Base-by-base conservation (phyloP, 2,797 vertebrate genomes). In the Mionectes olivaceus region DNA sequence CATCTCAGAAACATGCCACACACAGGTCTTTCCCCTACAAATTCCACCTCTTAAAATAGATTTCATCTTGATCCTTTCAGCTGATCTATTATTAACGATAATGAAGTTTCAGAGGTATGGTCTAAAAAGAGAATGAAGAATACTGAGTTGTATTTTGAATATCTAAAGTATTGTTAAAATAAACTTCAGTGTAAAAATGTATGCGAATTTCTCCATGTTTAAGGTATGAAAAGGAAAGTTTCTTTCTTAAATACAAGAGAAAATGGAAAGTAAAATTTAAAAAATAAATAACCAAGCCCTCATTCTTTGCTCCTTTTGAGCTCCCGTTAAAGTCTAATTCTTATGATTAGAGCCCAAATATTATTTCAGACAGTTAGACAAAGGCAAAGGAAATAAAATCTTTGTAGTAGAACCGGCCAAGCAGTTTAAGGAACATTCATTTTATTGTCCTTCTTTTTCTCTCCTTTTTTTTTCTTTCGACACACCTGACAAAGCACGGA, bases 71-170 rank as follows among this genome's bases (percentile, higher is more conserved):
- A 69, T 92, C 74, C 53, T 60, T 90, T 94, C 94, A 96, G 96
- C 96, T 46, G 89, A 95, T 79, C 91, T 96, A 65, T 97, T 95
- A 96, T 97, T 93, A 89, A 65, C 13, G 30, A 6, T 47, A 65
- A 84, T 59, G 57, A 74, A 43, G 49, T 50, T 87, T 57, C 61
- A 64, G 64, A 52, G 30, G 22, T 61, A 47, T 2, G 13, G 32
- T 59, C 47, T 41, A 35, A 7, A 23, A 65, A 25, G 21, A 3
- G 22, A 75, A 35, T 27, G 44, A 44, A 63, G 75, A 33, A 8
- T 14, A 25, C 11, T 3, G 46, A 19, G 3, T 3, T 61, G 39
- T 49, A 47, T 59, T 84, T 67, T 12, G 11, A 59, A 24, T 64
- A 56, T 4, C 19, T 57, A 49, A 85, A 22, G 11, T 30, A 37